Evolutionary conservation across 2,113 vertebrate genomes (phyloP).

Genomic region (Amphiprion ocellaris): DNA sequence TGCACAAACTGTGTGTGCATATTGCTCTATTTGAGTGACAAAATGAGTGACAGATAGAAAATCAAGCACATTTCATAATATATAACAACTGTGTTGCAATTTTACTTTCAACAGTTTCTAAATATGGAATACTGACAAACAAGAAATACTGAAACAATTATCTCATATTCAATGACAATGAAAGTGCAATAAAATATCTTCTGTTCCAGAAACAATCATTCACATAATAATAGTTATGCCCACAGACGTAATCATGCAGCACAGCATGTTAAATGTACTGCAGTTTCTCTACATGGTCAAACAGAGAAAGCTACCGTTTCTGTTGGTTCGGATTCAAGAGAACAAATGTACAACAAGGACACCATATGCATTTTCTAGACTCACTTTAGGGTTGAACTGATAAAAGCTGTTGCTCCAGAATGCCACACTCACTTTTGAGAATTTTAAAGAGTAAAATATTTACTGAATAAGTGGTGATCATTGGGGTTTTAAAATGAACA

Average conservation of each 20-base stretch:
- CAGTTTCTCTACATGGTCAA: background rate
- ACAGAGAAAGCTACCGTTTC: constrained; percentile 19
- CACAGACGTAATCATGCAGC: constrained; percentile 29
- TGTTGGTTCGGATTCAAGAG: background rate
- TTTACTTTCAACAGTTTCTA: background rate
- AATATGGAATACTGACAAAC: background rate
- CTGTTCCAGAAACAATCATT: background rate
- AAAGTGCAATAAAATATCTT: constrained; percentile 1
- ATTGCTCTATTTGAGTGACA: constrained; percentile 28
- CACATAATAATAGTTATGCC: constrained; percentile 6
- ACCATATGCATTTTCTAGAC: constrained; percentile 18
- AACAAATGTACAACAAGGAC: constrained; percentile 12
- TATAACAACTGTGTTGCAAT: background rate
- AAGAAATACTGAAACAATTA: background rate
- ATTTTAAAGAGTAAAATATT: constrained; percentile 2
- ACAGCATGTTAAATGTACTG: background rate
- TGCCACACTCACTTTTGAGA: background rate
- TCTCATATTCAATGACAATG: background rate
- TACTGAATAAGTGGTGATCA: constrained; percentile 2
- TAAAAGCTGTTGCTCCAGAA: background rate
- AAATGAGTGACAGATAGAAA: background rate
- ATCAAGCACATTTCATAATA: constrained; percentile 11
- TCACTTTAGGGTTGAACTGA: background rate
- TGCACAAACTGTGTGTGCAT: constrained; percentile 39
- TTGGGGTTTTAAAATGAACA: background rate